phyloP scores from a whole-genome alignment of 1,140 invertebrate genomes.

The Elymnias hypermnestra region DNA sequence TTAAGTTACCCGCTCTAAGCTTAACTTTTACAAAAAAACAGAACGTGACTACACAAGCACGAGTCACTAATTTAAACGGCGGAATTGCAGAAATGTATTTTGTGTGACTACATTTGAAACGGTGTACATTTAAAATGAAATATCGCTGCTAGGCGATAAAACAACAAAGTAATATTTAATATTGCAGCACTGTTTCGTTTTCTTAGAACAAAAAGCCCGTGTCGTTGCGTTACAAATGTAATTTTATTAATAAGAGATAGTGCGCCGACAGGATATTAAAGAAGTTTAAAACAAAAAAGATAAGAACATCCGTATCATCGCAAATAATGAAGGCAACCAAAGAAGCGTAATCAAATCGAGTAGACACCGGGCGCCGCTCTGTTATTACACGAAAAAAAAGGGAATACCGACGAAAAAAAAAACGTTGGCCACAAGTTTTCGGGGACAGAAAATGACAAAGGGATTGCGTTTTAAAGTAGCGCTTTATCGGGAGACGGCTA shows the following conservation, averaged over 20 bases:
- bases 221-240: conserved; percentile 11
- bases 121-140: conserved; percentile 32
- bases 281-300: conserved; percentile 45
- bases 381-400: conserved; percentile 52
- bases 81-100: conserved; percentile 40
- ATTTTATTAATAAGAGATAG: conserved; percentile 19
- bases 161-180: conserved; percentile 20
- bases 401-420: conserved; percentile 35
- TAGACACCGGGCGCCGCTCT: conserved; percentile 36
- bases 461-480: conserved; percentile 54
- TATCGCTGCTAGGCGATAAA: conserved; percentile 17
- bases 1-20: conserved; percentile 22
- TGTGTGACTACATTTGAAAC: conserved; percentile 33
- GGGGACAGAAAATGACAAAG: conserved; percentile 52
- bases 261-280: conserved; percentile 21
- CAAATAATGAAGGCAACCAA: conserved; percentile 61
- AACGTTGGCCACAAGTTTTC: conserved; percentile 37
- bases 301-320: conserved; percentile 57
- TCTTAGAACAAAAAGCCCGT: conserved; percentile 18
- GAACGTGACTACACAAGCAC: conserved; percentile 43
- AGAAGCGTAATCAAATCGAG: conserved; percentile 43
- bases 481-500: conserved; percentile 47
- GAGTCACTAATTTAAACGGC: conserved; percentile 43
- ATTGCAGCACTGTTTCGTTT: conserved; percentile 13
- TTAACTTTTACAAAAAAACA: conserved; percentile 25